A percentile compares a stretch with the other conserved stretches of the same genome.
These are phyloP conservation scores for Oscheius sp. DNA, from an alignment of 1,140 invertebrate genomes.

Conservation along the genomic window DNA sequence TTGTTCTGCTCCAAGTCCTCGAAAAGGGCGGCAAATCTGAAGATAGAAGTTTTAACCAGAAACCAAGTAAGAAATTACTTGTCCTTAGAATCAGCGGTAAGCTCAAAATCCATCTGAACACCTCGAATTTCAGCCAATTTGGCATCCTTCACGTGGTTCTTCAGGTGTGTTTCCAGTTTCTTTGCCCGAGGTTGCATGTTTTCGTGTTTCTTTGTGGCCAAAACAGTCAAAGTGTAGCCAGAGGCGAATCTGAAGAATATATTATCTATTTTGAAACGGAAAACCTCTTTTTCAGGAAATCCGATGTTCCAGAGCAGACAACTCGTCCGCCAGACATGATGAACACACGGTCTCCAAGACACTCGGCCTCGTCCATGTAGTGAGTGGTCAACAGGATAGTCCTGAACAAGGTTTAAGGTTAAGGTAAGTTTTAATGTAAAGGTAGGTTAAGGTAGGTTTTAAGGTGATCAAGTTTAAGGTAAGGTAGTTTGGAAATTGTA, in stretches of 20 bases:
- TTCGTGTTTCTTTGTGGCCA: neutral
- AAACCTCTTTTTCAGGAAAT: conserved; percentile 68
- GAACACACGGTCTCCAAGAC: conserved; percentile 71
- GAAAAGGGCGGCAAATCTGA: conserved; percentile 30
- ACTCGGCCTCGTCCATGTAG: conserved; percentile 96
- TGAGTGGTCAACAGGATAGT: conserved; percentile 88
- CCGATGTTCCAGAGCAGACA: conserved; percentile 69
- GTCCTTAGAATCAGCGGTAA: neutral
- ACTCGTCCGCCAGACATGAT: conserved; percentile 70
- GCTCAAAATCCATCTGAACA: conserved; percentile 33
- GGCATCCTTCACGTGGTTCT: conserved; percentile 8
- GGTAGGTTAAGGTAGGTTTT: no score
- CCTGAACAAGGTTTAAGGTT: no score
- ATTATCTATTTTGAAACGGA: neutral
- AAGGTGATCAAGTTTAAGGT: no score
- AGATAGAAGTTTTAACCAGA: no score
- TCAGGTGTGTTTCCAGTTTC: neutral
- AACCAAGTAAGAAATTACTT: no score
- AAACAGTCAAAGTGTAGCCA: conserved; percentile 22
- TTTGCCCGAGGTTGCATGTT: conserved; percentile 11
- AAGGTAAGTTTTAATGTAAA: no score
- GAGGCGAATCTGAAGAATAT: conserved; percentile 32
- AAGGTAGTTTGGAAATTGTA: no score
- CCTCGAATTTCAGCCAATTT: conserved; percentile 26
- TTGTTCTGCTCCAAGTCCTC: conserved; percentile 8